phyloP scores from a whole-genome alignment of 2,888 invertebrate species.

The Agrotis puta region DNA sequence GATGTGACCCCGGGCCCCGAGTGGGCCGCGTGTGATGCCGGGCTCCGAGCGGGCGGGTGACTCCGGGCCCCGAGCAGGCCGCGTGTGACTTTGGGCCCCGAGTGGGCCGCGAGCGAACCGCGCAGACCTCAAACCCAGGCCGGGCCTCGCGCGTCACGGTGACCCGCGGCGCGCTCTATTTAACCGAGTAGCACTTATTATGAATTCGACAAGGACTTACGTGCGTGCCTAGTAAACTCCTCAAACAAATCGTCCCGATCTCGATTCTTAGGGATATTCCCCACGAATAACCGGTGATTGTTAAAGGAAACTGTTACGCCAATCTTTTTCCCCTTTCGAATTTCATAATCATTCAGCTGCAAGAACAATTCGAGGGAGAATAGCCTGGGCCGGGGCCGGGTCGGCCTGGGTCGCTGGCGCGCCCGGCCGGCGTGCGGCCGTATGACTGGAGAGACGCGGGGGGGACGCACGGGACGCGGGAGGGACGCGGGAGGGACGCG shows the following conservation, averaged over 20 bases:
- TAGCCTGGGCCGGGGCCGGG: constrained; percentile 91
- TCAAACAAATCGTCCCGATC: constrained; percentile 99
- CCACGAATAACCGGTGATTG: constrained; percentile 99
- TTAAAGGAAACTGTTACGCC: constrained; percentile 99
- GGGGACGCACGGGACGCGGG: constrained; percentile 66
- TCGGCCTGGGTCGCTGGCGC: constrained; percentile 81
- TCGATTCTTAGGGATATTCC: constrained; percentile 99
- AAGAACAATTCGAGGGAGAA: constrained; percentile 97
- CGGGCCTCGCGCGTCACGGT: constrained; percentile 50
- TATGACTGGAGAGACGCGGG: constrained; percentile 84
- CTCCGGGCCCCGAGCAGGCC: constrained; percentile 32
- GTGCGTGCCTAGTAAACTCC: constrained; percentile 99
- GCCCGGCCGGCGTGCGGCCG: constrained; percentile 75
- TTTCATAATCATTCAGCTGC: constrained; percentile 99
- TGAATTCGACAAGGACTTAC: constrained; percentile 96
- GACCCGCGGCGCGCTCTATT: constrained; percentile 70
- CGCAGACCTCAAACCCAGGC: neutral
- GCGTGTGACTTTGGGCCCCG: constrained; percentile 14
- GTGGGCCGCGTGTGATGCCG: constrained; percentile 31
- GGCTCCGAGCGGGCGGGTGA: constrained; percentile 33
- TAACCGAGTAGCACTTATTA: constrained; percentile 88
- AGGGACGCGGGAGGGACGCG: constrained; percentile 59
- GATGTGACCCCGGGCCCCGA: constrained; percentile 11
- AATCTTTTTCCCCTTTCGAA: constrained; percentile 99
- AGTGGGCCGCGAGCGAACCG: constrained; percentile 31